Percentiles rank a stretch among this genome's conserved stretches.
Evolutionary conservation across 92 coral and sea anemone species (phyloP).

Genomic region (Desmophyllum pertusum): DNA sequence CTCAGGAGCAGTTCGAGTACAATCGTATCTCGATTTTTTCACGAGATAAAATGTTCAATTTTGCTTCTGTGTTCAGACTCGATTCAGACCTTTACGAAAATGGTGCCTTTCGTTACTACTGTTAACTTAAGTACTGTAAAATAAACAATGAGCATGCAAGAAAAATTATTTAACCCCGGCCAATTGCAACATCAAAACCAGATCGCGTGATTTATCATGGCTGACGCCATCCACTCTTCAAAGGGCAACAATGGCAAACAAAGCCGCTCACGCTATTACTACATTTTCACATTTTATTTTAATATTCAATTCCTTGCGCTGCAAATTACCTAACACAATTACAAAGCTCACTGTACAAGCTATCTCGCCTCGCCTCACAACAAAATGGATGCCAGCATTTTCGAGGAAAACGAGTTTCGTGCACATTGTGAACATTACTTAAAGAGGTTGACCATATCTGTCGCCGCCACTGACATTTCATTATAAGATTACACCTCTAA

Average conservation of each 20-base stretch:
- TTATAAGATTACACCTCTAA: slow-evolving; percentile 17
- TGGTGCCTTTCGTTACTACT: too few relatives aligned
- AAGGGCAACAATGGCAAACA: background rate
- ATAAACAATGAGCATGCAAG: background rate
- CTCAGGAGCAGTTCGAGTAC: too few relatives aligned
- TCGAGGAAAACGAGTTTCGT: background rate
- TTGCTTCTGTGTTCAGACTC: background rate
- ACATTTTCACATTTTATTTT: background rate
- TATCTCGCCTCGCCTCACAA: background rate
- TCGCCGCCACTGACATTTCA: background rate
- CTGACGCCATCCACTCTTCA: background rate
- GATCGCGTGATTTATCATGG: slow-evolving; percentile 19
- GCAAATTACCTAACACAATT: background rate
- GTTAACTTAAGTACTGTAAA: too few relatives aligned
- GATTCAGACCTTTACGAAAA: too few relatives aligned
- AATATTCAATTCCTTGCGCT: background rate
- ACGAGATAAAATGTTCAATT: background rate
- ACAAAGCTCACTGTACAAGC: background rate
- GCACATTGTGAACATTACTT: background rate
- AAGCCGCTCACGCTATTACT: slow-evolving; percentile 20
- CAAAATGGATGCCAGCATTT: background rate
- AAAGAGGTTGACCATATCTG: background rate
- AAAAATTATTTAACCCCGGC: background rate
- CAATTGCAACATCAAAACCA: background rate
- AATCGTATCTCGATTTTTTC: slow-evolving; percentile 1